These are phyloP conservation scores for Calliopum simillimum DNA, from an alignment of 2,888 invertebrate genomes.

Conservation along the genomic window DNA sequence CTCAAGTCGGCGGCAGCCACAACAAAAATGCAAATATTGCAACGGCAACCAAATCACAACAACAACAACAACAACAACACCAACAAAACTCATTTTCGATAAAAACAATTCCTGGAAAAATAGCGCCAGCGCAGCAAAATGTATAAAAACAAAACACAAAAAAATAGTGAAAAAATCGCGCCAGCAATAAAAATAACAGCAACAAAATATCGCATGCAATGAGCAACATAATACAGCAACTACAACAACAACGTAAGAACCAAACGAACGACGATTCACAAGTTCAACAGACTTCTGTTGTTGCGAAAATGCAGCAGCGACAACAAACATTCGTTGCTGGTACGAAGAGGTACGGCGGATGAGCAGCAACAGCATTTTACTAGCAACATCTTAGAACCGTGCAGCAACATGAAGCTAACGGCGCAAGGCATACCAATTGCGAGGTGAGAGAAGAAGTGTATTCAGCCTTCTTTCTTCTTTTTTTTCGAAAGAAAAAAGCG, in stretches of 20 bases:
- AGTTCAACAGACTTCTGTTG: slow-evolving; percentile 32
- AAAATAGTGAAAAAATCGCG: slow-evolving; percentile 18
- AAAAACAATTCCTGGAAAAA: slow-evolving; percentile 42
- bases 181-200: slow-evolving; percentile 39
- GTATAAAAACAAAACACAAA: slow-evolving; percentile 15
- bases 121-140: slow-evolving; percentile 35
- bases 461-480: too few species aligned
- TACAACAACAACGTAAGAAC: slow-evolving; percentile 19
- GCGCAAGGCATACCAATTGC: not conserved
- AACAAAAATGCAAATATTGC: slow-evolving; percentile 45
- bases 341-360: not conserved
- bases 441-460: not conserved
- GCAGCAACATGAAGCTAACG: not conserved
- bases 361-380: not conserved
- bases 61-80: slow-evolving; percentile 25
- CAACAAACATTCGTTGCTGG: not conserved
- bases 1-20: slow-evolving; percentile 18
- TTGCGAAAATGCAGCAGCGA: slow-evolving; percentile 14
- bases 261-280: not conserved
- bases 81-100: slow-evolving; percentile 42
- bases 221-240: slow-evolving; percentile 33
- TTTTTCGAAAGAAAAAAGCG: not conserved
- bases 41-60: slow-evolving; percentile 38
- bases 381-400: not conserved
- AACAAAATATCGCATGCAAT: slow-evolving; percentile 40